Percentiles rank a stretch among this genome's conserved stretches.
Evolutionary conservation across 1,140 invertebrate genomes (phyloP).

Genomic region (Drosophila kohkoa): DNA sequence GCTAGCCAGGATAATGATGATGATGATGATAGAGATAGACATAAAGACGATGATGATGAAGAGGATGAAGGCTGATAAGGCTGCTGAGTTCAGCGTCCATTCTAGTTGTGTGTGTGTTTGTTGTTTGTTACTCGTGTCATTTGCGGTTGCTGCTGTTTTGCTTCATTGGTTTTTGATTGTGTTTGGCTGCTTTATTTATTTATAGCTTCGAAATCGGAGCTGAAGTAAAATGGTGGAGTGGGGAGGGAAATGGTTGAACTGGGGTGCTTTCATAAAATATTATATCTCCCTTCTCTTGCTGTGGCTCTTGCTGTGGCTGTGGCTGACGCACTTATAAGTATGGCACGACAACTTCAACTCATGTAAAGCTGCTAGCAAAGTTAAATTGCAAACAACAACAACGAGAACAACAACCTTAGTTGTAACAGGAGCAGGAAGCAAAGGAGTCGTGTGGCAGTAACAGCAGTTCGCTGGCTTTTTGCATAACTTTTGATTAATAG

Average conservation of each 20-base stretch:
- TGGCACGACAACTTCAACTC: slow-evolving; percentile 49
- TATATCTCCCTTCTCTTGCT: slow-evolving; percentile 66
- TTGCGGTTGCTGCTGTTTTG: slow-evolving; percentile 73
- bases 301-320: background rate
- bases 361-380: slow-evolving; percentile 59
- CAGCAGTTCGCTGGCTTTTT: slow-evolving; percentile 76
- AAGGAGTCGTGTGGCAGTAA: slow-evolving; percentile 53
- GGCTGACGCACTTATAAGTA: slow-evolving; percentile 27
- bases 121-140: slow-evolving; percentile 54
- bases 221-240: slow-evolving; percentile 20
- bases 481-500: slow-evolving; percentile 82
- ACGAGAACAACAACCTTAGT: slow-evolving; percentile 30
- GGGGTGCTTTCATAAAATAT: slow-evolving; percentile 71
- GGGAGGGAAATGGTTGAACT: background rate
- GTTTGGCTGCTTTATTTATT: slow-evolving; percentile 80
- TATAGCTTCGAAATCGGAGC: slow-evolving; percentile 59
- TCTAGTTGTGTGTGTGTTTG: background rate
- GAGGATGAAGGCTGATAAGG: slow-evolving; percentile 28
- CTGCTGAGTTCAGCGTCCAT: background rate
- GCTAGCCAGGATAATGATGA: slow-evolving; percentile 4
- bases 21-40: slow-evolving; percentile 32
- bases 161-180: slow-evolving; percentile 80
- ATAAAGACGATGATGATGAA: slow-evolving; percentile 16
- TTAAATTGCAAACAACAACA: slow-evolving; percentile 77
- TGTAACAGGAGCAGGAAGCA: slow-evolving; percentile 35